phyloP scores from a whole-genome alignment of 2,113 vertebrate genomes.

The Lasiurus borealis region DNA sequence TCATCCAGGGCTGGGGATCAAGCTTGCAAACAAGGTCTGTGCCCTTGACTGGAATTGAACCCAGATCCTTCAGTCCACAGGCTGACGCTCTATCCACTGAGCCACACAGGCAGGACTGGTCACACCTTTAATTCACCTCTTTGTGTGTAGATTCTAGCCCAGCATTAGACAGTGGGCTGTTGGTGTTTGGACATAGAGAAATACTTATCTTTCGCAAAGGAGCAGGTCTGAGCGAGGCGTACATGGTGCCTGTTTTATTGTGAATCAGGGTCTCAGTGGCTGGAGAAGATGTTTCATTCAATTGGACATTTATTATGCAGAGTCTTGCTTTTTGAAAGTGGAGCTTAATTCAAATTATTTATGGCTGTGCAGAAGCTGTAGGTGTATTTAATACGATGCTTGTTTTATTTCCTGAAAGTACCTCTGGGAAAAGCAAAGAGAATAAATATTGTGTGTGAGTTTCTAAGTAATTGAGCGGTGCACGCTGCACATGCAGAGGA shows the following conservation, averaged over 20 bases:
- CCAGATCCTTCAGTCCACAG: too few species aligned
- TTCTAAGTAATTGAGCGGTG: not conserved
- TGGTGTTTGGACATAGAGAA: not conserved
- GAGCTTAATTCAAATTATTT: not conserved
- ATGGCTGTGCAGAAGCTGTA: not conserved
- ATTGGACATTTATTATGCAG: not conserved
- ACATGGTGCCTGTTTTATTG: not conserved
- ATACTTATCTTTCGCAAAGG: not conserved
- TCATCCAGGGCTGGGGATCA: too few species aligned
- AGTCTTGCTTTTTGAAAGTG: slow-evolving; percentile 8
- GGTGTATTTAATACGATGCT: slow-evolving; percentile 65
- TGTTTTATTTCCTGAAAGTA: slow-evolving; percentile 61
- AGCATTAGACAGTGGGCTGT: not conserved
- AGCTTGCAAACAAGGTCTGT: too few species aligned
- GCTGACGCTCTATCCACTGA: too few species aligned
- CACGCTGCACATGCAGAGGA: too few species aligned
- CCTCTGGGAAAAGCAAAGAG: not conserved
- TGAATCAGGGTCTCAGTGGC: not conserved
- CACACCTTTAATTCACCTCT: not conserved
- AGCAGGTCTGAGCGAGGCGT: not conserved
- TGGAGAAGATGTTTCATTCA: not conserved
- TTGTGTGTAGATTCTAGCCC: not conserved
- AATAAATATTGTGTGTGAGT: not conserved
- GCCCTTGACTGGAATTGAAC: too few species aligned
- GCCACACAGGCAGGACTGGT: not conserved